Evolutionary conservation across 2,888 invertebrate genomes (phyloP), one percentile per base, ranked within the genome.

Genomic region (Halictus quadricinctus): DNA sequence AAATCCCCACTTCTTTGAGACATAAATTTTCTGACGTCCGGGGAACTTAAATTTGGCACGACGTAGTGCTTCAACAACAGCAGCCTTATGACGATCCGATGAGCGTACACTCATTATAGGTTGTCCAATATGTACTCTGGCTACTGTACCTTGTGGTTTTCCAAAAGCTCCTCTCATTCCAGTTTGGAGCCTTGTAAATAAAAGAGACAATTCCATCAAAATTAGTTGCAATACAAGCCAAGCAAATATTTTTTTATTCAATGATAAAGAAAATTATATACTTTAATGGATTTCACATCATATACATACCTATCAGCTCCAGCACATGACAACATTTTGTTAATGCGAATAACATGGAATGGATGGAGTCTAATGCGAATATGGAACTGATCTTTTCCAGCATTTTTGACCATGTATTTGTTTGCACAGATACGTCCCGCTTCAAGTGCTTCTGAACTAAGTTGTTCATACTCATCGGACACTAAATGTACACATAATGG

Each of bases 41-140:
- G 99, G 99, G 97, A 98, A 99, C 98, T 99, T 99, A 97, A 99
- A 99, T 96, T 99, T 99, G 90, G 99, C 99, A 96, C 99, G 98
- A 95, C 99, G 97, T 91, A 99, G 96, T 95, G 99, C 99, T 95
- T 99, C 99, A 87, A 99, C 97, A 83, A 99, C 99, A 93, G 98
- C 97, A 88, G 98, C 98, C 97, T 99, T 98, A 96, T 98, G 98
- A 92, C 98, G 97, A 95, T 99, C 99, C 90, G 97, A 98, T 64
- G 99, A 98, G 90, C 99, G 97, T 82, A 99, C 99, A 77, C 99
- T 99, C 98, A 99, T 98, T 95, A 99, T 99, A 85, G 99, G 98
- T 95, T 99, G 99, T 41, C 99, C 99, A 94, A 99, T 99, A 93
- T 97, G 97, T 79, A 99, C 99, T 89, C 99, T 97, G n/a, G 99